Conservation (phyloP, 2,888 invertebrate species). For the Nephrotoma guestfalica region DNA sequence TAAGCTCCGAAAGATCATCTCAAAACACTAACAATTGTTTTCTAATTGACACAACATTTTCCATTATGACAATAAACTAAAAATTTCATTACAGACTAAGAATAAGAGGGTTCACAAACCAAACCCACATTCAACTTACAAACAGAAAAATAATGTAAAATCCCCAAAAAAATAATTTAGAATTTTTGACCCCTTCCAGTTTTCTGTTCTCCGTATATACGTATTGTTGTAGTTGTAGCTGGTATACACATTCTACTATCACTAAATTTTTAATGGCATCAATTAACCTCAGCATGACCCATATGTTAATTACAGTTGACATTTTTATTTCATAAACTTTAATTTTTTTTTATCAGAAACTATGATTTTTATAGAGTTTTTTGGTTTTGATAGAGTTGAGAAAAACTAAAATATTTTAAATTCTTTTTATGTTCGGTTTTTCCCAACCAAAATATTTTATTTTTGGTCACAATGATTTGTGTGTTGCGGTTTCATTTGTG, state of each 20-base stretch:
- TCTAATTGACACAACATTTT: neutral
- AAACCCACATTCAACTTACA: neutral
- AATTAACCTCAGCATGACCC: neutral
- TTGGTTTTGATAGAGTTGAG: neutral
- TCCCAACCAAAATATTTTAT: neutral
- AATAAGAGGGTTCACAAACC: neutral
- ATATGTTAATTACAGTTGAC: neutral
- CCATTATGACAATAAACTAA: neutral
- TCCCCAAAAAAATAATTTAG: neutral
- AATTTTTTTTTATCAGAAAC: neutral
- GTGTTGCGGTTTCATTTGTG: neutral
- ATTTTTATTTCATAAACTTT: neutral
- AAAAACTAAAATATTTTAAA: neutral
- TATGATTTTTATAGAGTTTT: neutral
- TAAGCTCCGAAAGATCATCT: neutral
- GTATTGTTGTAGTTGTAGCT: neutral
- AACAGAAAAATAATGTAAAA: neutral
- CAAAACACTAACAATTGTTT: neutral
- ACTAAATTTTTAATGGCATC: neutral
- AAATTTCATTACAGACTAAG: neutral
- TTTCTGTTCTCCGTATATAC: neutral
- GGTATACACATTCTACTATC: neutral
- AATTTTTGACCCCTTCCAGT: neutral
- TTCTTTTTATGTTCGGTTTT: neutral
- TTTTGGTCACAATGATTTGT: neutral